These are phyloP conservation scores for Callithrix jacchus DNA, from an alignment of 2,113 vertebrate species.

Conservation along the genomic window DNA sequence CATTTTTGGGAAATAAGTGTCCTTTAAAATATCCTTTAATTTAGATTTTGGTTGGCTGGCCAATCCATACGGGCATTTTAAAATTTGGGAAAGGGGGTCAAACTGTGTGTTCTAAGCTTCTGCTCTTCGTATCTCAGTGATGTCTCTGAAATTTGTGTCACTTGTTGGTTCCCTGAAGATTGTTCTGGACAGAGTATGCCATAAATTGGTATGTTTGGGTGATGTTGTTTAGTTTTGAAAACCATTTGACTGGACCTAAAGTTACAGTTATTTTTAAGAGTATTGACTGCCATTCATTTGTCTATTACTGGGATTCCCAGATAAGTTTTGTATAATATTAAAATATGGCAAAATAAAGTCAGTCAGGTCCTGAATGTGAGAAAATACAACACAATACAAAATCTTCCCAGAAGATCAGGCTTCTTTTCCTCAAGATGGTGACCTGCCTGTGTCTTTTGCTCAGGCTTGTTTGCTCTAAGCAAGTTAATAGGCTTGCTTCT, in stretches of 20 bases:
- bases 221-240: slow-evolving; percentile 36
- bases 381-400: neutral
- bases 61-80: neutral
- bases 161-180: neutral
- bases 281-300: neutral
- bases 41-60: neutral
- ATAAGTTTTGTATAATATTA: neutral
- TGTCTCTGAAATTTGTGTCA: neutral
- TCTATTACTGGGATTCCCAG: neutral
- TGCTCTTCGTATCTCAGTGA: neutral
- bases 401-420: neutral
- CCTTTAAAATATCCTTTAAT: slow-evolving; percentile 19
- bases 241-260: neutral
- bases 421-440: neutral
- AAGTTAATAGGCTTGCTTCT: neutral
- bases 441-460: neutral
- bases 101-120: neutral
- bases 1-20: slow-evolving; percentile 14
- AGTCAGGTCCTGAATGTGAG: neutral
- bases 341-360: slow-evolving; percentile 37
- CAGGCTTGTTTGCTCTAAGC: neutral
- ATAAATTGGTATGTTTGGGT: neutral
- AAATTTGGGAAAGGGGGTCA: neutral
- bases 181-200: neutral
- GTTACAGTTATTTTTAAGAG: slow-evolving; percentile 13